Percentiles rank a stretch among this genome's conserved stretches.
Conservation (phyloP, 2,113 vertebrate species). For the Eolophus roseicapilla region DNA sequence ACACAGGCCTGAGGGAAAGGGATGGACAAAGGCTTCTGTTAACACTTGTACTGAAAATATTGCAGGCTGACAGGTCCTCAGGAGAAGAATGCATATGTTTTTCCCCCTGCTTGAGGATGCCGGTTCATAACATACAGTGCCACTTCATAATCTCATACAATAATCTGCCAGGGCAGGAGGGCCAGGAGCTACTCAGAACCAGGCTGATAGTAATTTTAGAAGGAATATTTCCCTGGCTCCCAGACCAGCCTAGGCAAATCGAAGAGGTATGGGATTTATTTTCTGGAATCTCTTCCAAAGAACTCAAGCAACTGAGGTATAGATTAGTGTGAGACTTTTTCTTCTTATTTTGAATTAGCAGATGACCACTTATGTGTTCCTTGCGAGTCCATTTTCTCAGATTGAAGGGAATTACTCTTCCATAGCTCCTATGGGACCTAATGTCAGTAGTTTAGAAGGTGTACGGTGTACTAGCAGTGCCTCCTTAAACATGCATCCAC, state of each 20-base stretch:
- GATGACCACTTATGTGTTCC: neutral
- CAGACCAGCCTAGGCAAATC: neutral
- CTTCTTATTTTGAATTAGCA: neutral
- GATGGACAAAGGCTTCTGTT: neutral
- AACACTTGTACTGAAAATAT: neutral
- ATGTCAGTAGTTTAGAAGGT: neutral
- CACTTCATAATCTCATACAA: neutral
- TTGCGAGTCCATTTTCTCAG: neutral
- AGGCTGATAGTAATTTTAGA: neutral
- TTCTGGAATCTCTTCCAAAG: neutral
- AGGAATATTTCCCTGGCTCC: rapidly evolving
- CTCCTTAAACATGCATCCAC: neutral
- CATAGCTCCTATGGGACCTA: neutral
- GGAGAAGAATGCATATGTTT: neutral
- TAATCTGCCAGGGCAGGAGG: neutral
- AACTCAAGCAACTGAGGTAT: neutral
- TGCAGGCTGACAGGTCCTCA: neutral
- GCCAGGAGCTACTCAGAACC: neutral
- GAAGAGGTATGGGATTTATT: neutral
- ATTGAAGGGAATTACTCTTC: neutral
- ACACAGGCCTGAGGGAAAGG: neutral
- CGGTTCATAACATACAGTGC: neutral
- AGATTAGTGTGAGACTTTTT: neutral
- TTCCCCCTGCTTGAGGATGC: neutral
- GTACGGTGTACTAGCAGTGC: neutral